Evolutionary conservation across 2,888 invertebrate genomes (phyloP).

Genomic region (Cremastinae sp.): DNA sequence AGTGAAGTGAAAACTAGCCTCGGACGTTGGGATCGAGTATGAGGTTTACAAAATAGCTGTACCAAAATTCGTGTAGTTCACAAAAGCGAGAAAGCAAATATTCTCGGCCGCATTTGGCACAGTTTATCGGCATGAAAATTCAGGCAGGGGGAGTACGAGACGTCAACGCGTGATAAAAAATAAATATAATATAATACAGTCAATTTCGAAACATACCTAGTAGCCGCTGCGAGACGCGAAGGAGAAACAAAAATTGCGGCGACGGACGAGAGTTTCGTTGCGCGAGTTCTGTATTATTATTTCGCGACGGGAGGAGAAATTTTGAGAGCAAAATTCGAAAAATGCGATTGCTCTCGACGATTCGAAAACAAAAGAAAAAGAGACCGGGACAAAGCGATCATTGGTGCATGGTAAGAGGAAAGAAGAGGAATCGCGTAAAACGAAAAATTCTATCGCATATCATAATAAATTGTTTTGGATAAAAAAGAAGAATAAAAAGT

Average conservation of each 20-base stretch:
- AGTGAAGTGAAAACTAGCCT: too few species aligned
- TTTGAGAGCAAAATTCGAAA: neutral
- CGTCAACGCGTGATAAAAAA: slow-evolving; percentile 6
- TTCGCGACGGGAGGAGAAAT: neutral
- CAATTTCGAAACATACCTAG: slow-evolving; percentile 58
- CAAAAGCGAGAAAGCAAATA: slow-evolving; percentile 7
- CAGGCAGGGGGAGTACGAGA: slow-evolving; percentile 21
- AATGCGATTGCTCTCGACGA: slow-evolving; percentile 9
- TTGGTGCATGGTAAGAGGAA: slow-evolving; percentile 20
- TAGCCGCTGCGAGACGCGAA: slow-evolving; percentile 34
- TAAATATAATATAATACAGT: slow-evolving; percentile 50
- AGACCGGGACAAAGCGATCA: slow-evolving; percentile 44
- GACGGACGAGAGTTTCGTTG: slow-evolving; percentile 35
- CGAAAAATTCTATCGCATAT: slow-evolving; percentile 47
- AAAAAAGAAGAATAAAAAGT: neutral
- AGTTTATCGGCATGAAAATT: slow-evolving; percentile 7
- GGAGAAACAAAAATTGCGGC: neutral
- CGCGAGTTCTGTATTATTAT: slow-evolving; percentile 29
- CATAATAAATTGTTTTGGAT: slow-evolving; percentile 30
- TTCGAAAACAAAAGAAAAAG: slow-evolving; percentile 3
- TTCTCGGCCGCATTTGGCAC: slow-evolving; percentile 21
- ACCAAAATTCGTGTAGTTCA: slow-evolving; percentile 9
- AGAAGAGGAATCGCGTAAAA: neutral
- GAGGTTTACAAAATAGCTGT: neutral
- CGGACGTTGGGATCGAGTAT: neutral